Evolutionary conservation across 1,140 invertebrate species (phyloP).

Genomic region (Chionoecetes opilio): DNA sequence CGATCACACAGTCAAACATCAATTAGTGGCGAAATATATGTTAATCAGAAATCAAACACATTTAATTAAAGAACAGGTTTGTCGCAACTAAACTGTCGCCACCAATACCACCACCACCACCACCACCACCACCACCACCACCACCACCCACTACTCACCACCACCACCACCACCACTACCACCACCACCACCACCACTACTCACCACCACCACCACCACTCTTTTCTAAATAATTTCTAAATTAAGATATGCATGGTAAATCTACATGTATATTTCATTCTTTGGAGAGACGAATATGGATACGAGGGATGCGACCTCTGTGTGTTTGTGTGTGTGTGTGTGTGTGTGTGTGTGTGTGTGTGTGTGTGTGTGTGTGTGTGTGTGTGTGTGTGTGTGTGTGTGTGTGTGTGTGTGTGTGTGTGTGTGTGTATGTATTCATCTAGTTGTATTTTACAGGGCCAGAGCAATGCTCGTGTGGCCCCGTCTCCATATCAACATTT

Average conservation of each 20-base stretch:
- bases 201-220: too few relatives aligned
- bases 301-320: not conserved
- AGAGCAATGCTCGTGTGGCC: too few relatives aligned
- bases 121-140: too few relatives aligned
- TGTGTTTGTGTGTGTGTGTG: conserved; percentile 30
- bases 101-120: too few relatives aligned
- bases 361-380: conserved; percentile 51
- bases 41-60: too few relatives aligned
- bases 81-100: too few relatives aligned
- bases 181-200: not conserved
- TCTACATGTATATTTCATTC: not conserved
- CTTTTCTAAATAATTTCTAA: not conserved
- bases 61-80: too few relatives aligned
- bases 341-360: conserved; percentile 54
- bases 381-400: conserved; percentile 40
- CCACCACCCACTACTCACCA: too few relatives aligned
- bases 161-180: not conserved
- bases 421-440: too few relatives aligned
- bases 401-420: conserved; percentile 64
- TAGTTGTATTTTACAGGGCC: too few relatives aligned
- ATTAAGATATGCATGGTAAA: not conserved
- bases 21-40: too few relatives aligned
- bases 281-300: not conserved
- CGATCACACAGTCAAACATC: not conserved
- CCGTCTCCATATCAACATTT: too few relatives aligned